Evolutionary conservation across 2,113 vertebrate species (phyloP), one percentile per base, ranked within the genome.

Genomic region (Percina caprodes): DNA sequence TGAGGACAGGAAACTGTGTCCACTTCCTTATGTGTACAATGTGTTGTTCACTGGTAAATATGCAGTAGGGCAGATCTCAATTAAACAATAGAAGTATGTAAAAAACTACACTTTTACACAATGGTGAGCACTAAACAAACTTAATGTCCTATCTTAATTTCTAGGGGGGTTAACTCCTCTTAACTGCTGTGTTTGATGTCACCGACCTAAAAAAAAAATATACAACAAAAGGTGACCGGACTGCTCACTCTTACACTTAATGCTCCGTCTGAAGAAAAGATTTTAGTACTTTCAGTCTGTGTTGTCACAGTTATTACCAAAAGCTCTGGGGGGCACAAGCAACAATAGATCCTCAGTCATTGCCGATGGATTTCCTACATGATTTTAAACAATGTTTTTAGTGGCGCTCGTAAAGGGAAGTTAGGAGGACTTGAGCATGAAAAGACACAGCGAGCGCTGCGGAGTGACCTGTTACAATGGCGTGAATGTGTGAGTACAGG

Each of bases 351-450:
- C 63, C 76, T 86, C 82, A 77, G 79, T 84, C 82, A 79, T 24
- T 51, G 68, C 69, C 80, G 74, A 81, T 89, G 89, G 90, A 87
- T 91, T 93, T 93, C 90, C 92, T 88, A 91, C 93, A 92, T 89
- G 91, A 92, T 91, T 92, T 88, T 74, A 84, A 85, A 92, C 93
- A 92, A 94, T 88, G 91, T 90, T 93, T 94, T 93, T 92, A 92
- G 93, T 92, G 86, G 87, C 13, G 66, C 77, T 87, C 88, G 83
- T 93, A 91, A 94, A 92, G 81, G 83, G 83, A 90, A 84, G 88
- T 90, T 90, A 89, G 65, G 85, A 82, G 88, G 85, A 89, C 72
- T 63, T 24, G 55, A 74, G 86, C 74, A 72, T 92, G 84, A 90
- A 90, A 88, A 86, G 89, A 58, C 84, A 10, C 10, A 23, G 79